These are phyloP conservation scores for Dromiciops gliroides DNA, from an alignment of 2,113 vertebrate genomes.

Conservation along the genomic window DNA sequence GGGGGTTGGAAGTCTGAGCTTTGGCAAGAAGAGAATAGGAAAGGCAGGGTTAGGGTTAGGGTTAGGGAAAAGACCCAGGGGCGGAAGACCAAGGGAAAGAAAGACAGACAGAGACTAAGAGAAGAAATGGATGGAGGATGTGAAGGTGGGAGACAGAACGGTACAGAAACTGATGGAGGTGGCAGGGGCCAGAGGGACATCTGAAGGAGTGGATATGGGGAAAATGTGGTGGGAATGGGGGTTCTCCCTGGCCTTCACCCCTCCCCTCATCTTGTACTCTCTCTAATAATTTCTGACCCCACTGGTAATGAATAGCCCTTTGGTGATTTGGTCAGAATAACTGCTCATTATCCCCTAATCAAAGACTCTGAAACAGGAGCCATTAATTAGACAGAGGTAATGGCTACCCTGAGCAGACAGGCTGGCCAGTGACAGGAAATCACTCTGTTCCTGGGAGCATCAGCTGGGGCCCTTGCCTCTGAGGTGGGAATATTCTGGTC, in stretches of 20 bases:
- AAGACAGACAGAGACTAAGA: neutral
- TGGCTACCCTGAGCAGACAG: slow-evolving; percentile 47
- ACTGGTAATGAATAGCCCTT: slow-evolving; percentile 10
- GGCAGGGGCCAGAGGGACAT: neutral
- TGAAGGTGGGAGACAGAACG: neutral
- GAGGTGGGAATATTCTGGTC: neutral
- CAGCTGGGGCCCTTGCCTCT: neutral
- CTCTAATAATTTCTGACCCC: neutral
- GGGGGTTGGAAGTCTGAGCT: neutral
- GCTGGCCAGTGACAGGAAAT: slow-evolving; percentile 59
- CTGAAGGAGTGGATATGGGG: neutral
- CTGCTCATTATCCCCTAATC: slow-evolving; percentile 40
- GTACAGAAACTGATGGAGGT: neutral
- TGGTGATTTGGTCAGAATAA: neutral
- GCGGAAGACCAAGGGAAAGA: neutral
- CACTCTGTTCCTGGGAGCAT: slow-evolving; percentile 43
- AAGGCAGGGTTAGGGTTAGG: neutral
- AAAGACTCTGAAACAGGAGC: slow-evolving; percentile 23
- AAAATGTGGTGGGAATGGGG: neutral
- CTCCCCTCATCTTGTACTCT: neutral
- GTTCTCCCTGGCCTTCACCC: neutral
- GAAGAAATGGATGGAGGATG: neutral
- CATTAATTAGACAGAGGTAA: slow-evolving; percentile 65
- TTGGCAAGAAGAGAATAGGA: neutral
- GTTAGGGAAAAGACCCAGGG: neutral